Evolutionary conservation across 2,888 invertebrate genomes (phyloP).

Genomic region (Epinotia brunnichana): DNA sequence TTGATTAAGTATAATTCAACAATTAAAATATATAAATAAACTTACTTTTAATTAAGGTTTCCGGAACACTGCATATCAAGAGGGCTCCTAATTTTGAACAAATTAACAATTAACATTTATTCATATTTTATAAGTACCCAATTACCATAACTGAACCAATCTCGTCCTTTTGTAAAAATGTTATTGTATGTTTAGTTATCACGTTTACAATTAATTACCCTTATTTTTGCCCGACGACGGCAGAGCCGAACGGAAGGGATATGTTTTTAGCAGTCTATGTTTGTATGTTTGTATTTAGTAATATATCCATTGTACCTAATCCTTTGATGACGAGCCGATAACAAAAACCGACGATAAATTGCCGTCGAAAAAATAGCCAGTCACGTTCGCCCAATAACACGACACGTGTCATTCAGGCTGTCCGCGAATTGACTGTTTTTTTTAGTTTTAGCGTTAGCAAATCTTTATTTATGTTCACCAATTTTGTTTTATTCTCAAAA

Average conservation of each 20-base stretch:
- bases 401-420: conserved; percentile 18
- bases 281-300: too few relatives aligned
- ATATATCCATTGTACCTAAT: not conserved
- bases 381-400: conserved; percentile 36
- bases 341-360: not conserved
- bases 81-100: too few relatives aligned
- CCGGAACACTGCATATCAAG: too few relatives aligned
- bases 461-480: not conserved
- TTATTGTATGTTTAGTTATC: not conserved
- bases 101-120: too few relatives aligned
- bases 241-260: too few relatives aligned
- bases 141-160: not conserved
- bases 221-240: too few relatives aligned
- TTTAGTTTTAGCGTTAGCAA: not conserved
- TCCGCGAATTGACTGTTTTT: not conserved
- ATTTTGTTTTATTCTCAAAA: not conserved
- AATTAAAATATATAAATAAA: too few relatives aligned
- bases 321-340: not conserved
- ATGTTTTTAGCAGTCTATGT: too few relatives aligned
- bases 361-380: conserved; percentile 8
- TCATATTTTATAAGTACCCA: too few relatives aligned
- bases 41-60: too few relatives aligned
- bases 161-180: not conserved
- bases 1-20: too few relatives aligned
- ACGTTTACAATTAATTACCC: not conserved